These are phyloP conservation scores for Tragelaphus imberbis DNA, from an alignment of 2,113 vertebrate species.

Conservation along the genomic window DNA sequence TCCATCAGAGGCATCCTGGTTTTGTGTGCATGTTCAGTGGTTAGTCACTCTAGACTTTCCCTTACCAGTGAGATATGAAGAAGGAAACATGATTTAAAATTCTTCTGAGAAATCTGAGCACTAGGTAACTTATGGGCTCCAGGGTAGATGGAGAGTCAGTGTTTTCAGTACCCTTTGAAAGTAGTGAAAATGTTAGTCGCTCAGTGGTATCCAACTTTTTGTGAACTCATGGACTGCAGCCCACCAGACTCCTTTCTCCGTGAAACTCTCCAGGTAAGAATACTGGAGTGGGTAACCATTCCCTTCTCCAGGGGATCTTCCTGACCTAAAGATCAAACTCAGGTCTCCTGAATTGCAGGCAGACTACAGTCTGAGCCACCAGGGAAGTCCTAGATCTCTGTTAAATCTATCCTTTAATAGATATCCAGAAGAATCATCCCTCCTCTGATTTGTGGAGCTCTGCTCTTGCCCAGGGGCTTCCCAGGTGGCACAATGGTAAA, in stretches of 20 bases:
- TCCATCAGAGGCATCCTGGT: slow-evolving; percentile 1
- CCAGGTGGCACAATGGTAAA: background rate
- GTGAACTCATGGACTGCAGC: background rate
- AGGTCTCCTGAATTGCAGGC: background rate
- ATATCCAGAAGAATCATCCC: background rate
- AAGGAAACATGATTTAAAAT: slow-evolving; percentile 60
- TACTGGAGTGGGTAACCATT: background rate
- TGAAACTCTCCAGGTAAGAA: background rate
- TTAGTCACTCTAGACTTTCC: slow-evolving; percentile 42
- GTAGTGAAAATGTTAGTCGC: background rate
- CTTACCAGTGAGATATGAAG: slow-evolving; percentile 42
- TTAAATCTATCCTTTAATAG: background rate
- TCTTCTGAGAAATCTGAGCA: background rate
- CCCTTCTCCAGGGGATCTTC: background rate
- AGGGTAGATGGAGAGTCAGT: background rate
- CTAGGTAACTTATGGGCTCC: background rate
- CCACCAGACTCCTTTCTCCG: background rate
- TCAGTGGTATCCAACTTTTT: background rate
- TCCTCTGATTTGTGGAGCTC: background rate
- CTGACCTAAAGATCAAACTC: background rate
- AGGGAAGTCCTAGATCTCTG: background rate
- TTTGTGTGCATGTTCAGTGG: background rate
- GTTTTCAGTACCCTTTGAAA: background rate
- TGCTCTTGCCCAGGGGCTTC: background rate
- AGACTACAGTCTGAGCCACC: background rate